Evolutionary conservation across 1,140 invertebrate genomes (phyloP), one percentile per base, ranked within the genome.

Genomic region (Sycophila sp.): DNA sequence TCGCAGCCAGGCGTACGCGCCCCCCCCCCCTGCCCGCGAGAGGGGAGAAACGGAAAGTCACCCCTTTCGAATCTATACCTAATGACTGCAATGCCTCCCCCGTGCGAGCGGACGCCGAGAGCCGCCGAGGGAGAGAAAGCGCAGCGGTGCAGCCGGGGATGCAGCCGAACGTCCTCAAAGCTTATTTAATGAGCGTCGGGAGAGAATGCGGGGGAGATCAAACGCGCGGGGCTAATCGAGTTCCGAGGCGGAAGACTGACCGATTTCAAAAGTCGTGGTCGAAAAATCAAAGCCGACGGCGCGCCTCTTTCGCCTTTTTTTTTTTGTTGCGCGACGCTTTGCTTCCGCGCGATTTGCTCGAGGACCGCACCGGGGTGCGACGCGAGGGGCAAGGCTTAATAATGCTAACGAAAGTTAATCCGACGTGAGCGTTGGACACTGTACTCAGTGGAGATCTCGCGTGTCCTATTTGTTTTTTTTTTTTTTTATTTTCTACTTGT

Each of bases 161-260:
- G 42, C 19, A 47, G 10, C 42, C 42, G 30, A 49, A 64, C 26
- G 42, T 59, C 62, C 22, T 71, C 69, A 71, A 60, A 71, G 60
- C 70, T 66, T 45, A 53, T 42, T 66, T 66, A 72, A 72, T 72
- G 70, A 72, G 63, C 51, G 32, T n/a, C 15, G 40, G 7, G n/a
- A 19, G 40, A n/a, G 40, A n/a, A n/a, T n/a, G n/a, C n/a, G 26
- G 51, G 0, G 5, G 22, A 62, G 55, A 72, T 71, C 53, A 65
- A 71, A 71, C 51, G 60, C 47, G 6, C n/a, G 10, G n/a, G 36
- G 59, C 51, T 59, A 71, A 71, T 71, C 60, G 53, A 49, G 58
- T 70, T n/a, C n/a, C 22, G 49, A 17, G 38, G n/a, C 10, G 45
- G 36, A 30, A 40, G 32, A 15, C 51, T 59, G 53, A 64, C 69